Percentiles rank a stretch among this genome's conserved stretches.
Evolutionary conservation across 1,140 invertebrate genomes (phyloP).

Genomic region (Rhagoletis pomonella): DNA sequence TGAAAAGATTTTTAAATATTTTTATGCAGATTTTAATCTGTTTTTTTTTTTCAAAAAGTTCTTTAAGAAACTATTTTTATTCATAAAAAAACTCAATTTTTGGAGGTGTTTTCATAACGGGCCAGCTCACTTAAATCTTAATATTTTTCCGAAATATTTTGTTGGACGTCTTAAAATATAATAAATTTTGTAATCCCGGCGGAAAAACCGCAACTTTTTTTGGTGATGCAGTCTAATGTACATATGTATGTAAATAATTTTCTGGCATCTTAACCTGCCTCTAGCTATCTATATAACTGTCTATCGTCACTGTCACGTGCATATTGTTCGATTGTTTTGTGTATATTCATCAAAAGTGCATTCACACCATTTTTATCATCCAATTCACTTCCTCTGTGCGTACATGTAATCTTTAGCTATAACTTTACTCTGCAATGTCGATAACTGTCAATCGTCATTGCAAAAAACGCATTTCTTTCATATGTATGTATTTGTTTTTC

Average conservation of each 20-base stretch:
- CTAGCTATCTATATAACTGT: neutral
- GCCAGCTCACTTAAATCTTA: too few relatives aligned
- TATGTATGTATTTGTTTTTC: neutral
- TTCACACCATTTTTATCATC: constrained; percentile 32
- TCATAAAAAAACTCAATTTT: too few relatives aligned
- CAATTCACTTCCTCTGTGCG: constrained; percentile 5
- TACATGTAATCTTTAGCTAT: neutral
- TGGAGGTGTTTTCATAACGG: too few relatives aligned
- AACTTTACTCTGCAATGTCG: neutral
- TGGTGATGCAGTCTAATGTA: too few relatives aligned
- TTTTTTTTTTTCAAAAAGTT: too few relatives aligned
- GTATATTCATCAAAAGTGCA: constrained; percentile 41
- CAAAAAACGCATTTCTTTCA: neutral
- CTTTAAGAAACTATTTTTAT: too few relatives aligned
- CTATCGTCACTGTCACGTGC: neutral
- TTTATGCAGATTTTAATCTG: too few relatives aligned
- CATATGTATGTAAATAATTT: neutral
- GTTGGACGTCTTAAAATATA: too few relatives aligned
- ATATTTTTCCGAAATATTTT: too few relatives aligned
- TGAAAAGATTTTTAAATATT: too few relatives aligned
- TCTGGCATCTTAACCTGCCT: neutral
- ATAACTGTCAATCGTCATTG: constrained; percentile 7
- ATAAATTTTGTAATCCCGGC: too few relatives aligned
- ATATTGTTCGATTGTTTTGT: neutral
- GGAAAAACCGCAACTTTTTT: too few relatives aligned